These are phyloP conservation scores for Onthophagus sagittarius DNA, from an alignment of 2,888 invertebrate species.

Conservation along the genomic window DNA sequence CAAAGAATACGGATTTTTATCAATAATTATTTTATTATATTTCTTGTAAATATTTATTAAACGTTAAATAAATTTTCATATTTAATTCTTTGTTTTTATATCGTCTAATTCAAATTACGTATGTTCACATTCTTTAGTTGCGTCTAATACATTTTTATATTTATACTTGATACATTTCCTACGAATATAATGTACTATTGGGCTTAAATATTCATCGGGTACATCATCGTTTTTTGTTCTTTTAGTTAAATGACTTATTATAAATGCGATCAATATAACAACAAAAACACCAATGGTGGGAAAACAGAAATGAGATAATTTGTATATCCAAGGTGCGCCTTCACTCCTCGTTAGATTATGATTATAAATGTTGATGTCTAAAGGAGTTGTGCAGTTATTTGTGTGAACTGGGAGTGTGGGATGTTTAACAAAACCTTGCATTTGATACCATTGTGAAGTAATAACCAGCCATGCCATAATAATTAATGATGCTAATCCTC, in stretches of 20 bases:
- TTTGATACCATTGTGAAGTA: conserved; percentile 36
- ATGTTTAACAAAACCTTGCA: conserved; percentile 29
- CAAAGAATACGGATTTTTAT: no score
- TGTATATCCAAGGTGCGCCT: conserved; percentile 48
- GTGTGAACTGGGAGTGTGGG: conserved; percentile 38
- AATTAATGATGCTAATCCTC: conserved; percentile 24
- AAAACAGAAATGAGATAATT: conserved; percentile 67
- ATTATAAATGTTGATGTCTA: no score
- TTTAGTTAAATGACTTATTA: conserved; percentile 61
- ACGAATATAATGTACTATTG: conserved; percentile 48
- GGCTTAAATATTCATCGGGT: conserved; percentile 58
- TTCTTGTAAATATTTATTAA: no score
- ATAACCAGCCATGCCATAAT: conserved; percentile 35
- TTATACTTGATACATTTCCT: neutral
- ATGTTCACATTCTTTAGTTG: no score
- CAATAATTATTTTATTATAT: no score
- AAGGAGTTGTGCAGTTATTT: conserved; percentile 22
- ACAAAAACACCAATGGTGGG: conserved; percentile 59
- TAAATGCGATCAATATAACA: conserved; percentile 57
- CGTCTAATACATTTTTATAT: no score
- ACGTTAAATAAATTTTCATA: no score
- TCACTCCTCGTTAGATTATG: no score
- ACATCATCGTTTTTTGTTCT: conserved; percentile 50
- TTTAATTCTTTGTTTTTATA: no score
- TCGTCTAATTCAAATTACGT: no score